Conservation (phyloP, 2,797 vertebrate genomes). For the Epinephelus awoara region DNA sequence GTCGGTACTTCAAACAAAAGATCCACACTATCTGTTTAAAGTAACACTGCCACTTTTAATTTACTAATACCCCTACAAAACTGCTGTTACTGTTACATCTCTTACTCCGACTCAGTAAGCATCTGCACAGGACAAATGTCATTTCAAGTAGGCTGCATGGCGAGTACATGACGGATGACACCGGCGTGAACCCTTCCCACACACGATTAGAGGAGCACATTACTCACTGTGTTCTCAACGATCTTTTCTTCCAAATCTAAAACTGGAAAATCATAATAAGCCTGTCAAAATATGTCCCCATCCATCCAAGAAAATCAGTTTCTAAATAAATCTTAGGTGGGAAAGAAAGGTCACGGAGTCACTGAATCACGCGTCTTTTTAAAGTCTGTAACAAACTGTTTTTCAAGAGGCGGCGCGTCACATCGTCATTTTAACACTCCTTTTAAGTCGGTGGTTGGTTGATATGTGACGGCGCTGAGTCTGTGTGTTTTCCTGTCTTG, state of each 20-base stretch:
- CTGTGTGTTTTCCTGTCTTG: background rate
- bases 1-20: too few relatives aligned
- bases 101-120: background rate
- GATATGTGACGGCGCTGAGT: background rate
- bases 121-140: slow-evolving; percentile 17
- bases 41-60: background rate
- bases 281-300: slow-evolving; percentile 25
- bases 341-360: background rate
- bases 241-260: slow-evolving; percentile 33
- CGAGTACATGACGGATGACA: slow-evolving; percentile 35
- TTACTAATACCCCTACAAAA: too few relatives aligned
- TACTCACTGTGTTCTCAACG: slow-evolving; percentile 32
- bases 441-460: background rate
- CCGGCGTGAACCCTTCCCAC: slow-evolving; percentile 35
- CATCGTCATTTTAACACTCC: background rate
- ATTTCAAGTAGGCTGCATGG: slow-evolving; percentile 3
- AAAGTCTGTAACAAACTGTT: slow-evolving; percentile 14
- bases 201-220: slow-evolving; percentile 26
- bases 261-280: slow-evolving; percentile 28
- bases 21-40: too few relatives aligned
- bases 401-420: background rate
- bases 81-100: background rate
- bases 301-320: background rate
- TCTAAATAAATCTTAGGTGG: background rate
- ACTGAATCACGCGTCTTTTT: background rate